These are phyloP conservation scores for Urechis unicinctus DNA, from an alignment of 2,888 invertebrate species.

Conservation along the genomic window DNA sequence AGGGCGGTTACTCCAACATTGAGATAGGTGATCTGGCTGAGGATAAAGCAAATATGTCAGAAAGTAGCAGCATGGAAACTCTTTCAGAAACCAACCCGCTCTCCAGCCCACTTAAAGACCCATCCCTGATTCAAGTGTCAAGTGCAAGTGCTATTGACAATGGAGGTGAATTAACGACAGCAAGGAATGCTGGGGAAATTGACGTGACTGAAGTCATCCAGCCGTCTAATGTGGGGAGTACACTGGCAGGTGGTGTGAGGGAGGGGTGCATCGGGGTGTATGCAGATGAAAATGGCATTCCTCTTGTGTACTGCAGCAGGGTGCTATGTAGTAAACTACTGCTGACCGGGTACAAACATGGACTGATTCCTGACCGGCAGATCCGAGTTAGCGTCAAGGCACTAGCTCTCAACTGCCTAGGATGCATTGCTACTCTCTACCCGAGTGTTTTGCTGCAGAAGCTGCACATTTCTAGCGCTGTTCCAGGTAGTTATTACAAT, in stretches of 20 bases:
- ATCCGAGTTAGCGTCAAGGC: conserved; percentile 87
- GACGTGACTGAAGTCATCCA: conserved; percentile 1
- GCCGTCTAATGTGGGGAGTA: neutral
- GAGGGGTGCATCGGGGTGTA: conserved; percentile 8
- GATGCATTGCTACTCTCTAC: conserved; percentile 66
- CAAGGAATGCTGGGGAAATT: conserved; percentile 1
- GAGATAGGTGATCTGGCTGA: conserved; percentile 42
- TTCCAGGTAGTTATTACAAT: conserved; percentile 9
- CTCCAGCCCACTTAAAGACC: neutral
- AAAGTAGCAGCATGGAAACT: conserved; percentile 41
- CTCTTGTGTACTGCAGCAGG: conserved; percentile 67
- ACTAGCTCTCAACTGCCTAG: conserved; percentile 75
- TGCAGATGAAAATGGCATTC: conserved; percentile 58
- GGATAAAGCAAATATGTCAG: conserved; percentile 33
- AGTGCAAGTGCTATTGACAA: too few relatives aligned
- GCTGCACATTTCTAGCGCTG: conserved; percentile 46
- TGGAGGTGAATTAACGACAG: conserved; percentile 20
- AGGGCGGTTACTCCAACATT: conserved; percentile 44
- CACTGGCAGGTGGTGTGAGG: neutral
- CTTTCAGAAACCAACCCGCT: conserved; percentile 20
- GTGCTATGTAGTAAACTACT: conserved; percentile 69
- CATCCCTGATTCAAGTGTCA: neutral
- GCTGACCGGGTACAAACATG: conserved; percentile 53
- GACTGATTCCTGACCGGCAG: conserved; percentile 65
- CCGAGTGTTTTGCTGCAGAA: conserved; percentile 66